These are phyloP conservation scores for Zele albiditarsus DNA, from an alignment of 2,888 invertebrate genomes.

Conservation along the genomic window DNA sequence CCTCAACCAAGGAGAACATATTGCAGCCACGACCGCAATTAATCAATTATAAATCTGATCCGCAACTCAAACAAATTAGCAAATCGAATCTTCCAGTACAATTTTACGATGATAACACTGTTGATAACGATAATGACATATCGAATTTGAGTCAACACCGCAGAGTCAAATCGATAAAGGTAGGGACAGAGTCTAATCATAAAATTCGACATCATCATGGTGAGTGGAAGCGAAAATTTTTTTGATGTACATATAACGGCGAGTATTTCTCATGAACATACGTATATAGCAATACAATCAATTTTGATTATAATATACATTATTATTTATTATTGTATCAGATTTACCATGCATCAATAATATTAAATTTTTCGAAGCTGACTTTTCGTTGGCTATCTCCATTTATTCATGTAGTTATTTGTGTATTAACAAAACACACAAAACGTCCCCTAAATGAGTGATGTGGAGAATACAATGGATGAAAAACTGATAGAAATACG, in stretches of 20 bases:
- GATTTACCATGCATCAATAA: too few species aligned
- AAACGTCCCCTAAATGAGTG: too few species aligned
- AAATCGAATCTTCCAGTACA: background rate
- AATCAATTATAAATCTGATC: conserved; percentile 57
- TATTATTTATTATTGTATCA: too few species aligned
- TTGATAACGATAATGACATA: background rate
- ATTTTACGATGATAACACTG: background rate
- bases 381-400: too few species aligned
- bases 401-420: too few species aligned
- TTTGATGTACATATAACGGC: background rate
- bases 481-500: too few species aligned
- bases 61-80: conserved; percentile 39
- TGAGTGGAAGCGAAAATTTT: conserved; percentile 36
- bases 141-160: conserved; percentile 31
- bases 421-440: too few species aligned
- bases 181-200: conserved; percentile 60
- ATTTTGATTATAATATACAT: too few species aligned
- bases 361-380: too few species aligned
- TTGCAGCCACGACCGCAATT: conserved; percentile 60
- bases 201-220: conserved; percentile 65
- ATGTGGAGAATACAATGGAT: too few species aligned
- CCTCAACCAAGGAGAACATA: conserved; percentile 52
- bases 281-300: too few species aligned
- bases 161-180: conserved; percentile 61
- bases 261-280: too few species aligned